Conservation (phyloP, 2,797 vertebrate genomes). For the Crax fasciolata region DNA sequence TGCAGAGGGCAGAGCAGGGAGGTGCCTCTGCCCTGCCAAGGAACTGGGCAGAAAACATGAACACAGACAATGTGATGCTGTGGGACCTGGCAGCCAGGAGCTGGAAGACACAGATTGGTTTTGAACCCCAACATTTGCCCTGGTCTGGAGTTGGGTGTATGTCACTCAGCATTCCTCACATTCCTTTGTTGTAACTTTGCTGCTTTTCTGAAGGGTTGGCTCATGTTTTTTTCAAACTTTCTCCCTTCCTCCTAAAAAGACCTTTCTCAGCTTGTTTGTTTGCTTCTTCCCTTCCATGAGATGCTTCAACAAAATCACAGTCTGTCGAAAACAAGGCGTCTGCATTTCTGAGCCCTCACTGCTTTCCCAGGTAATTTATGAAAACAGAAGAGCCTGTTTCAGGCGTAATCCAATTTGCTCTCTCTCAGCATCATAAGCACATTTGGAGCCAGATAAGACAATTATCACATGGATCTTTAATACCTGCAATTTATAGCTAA, state of each 20-base stretch:
- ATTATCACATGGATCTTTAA: slow-evolving; percentile 72
- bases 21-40: neutral
- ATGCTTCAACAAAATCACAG: slow-evolving; percentile 28
- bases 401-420: slow-evolving; percentile 60
- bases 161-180: neutral
- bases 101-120: neutral
- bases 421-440: slow-evolving; percentile 57
- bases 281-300: neutral
- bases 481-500: slow-evolving; percentile 68
- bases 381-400: slow-evolving; percentile 59
- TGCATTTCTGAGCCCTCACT: neutral
- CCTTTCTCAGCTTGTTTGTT: neutral
- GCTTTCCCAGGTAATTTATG: slow-evolving; percentile 29
- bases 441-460: slow-evolving; percentile 68
- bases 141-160: neutral
- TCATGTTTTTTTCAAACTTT: neutral
- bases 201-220: fast-evolving
- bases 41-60: neutral
- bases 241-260: neutral
- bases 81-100: neutral
- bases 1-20: neutral
- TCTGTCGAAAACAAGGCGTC: neutral
- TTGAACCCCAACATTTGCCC: neutral
- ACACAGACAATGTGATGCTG: neutral
- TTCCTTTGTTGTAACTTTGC: neutral